Conservation (phyloP, 2,888 invertebrate genomes). For the Clanis bilineata region DNA sequence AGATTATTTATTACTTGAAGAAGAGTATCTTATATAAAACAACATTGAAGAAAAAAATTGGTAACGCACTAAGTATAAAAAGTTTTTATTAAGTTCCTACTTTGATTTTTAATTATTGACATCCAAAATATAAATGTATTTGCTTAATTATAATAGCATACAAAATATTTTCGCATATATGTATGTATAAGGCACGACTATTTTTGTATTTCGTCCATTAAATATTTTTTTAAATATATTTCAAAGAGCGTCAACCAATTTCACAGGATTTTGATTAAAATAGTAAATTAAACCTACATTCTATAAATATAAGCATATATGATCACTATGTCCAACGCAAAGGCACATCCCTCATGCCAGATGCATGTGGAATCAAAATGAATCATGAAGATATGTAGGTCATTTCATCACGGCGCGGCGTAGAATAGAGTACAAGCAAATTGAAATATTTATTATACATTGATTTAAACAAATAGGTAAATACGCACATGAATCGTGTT, state of each 20-base stretch:
- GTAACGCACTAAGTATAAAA: too few relatives aligned
- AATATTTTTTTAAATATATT: too few relatives aligned
- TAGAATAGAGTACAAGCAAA: background rate
- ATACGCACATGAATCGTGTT: background rate
- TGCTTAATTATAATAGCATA: too few relatives aligned
- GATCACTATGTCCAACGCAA: background rate
- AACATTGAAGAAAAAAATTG: too few relatives aligned
- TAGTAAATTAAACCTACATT: background rate
- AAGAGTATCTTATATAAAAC: too few relatives aligned
- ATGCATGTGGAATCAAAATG: slow-evolving; percentile 8
- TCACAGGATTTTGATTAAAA: background rate
- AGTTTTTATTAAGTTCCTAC: too few relatives aligned
- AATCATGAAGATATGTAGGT: slow-evolving; percentile 2
- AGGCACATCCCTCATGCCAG: background rate
- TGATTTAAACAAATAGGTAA: background rate
- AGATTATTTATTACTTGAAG: too few relatives aligned
- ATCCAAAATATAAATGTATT: too few relatives aligned
- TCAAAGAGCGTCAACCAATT: background rate
- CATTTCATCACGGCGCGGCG: background rate
- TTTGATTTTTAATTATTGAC: too few relatives aligned
- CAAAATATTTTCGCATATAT: too few relatives aligned
- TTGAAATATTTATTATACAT: background rate
- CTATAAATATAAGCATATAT: background rate
- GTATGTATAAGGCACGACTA: too few relatives aligned
- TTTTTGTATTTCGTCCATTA: too few relatives aligned